Conservation (phyloP, 2,113 vertebrate species). For the Asarcornis scutulata region DNA sequence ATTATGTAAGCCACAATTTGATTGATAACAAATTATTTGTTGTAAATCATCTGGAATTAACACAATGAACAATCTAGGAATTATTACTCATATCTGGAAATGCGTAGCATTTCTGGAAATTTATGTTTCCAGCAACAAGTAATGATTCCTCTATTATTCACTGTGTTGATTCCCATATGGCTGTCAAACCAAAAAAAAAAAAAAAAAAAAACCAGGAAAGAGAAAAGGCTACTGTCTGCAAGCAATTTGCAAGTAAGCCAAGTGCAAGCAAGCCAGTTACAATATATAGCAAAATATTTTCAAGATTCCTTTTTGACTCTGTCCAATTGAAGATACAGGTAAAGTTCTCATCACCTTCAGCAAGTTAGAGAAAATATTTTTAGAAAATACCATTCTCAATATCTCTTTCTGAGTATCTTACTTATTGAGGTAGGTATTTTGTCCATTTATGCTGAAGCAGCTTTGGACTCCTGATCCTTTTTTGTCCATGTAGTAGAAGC, state of each 20-base stretch:
- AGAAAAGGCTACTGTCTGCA: background rate
- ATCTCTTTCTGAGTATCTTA: background rate
- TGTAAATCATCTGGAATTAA: background rate
- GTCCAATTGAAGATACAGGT: background rate
- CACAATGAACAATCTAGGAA: background rate
- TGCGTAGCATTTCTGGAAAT: background rate
- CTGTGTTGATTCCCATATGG: background rate
- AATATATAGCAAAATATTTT: background rate
- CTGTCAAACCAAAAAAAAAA: background rate
- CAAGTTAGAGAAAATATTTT: background rate
- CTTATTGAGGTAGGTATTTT: background rate
- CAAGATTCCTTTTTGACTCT: background rate
- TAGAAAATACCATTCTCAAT: background rate
- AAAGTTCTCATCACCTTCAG: background rate
- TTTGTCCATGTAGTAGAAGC: background rate
- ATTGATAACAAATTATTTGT: background rate
- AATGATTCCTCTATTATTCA: background rate
- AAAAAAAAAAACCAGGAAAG: background rate
- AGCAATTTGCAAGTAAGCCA: background rate
- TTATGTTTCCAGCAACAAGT: background rate
- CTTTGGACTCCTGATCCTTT: background rate
- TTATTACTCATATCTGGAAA: background rate
- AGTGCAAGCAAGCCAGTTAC: background rate
- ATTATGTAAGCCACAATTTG: background rate
- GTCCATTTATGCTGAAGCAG: background rate